Evolutionary conservation across 2,888 invertebrate species (phyloP), one percentile per base, ranked within the genome.

Genomic region (Leptopilina syphax): DNA sequence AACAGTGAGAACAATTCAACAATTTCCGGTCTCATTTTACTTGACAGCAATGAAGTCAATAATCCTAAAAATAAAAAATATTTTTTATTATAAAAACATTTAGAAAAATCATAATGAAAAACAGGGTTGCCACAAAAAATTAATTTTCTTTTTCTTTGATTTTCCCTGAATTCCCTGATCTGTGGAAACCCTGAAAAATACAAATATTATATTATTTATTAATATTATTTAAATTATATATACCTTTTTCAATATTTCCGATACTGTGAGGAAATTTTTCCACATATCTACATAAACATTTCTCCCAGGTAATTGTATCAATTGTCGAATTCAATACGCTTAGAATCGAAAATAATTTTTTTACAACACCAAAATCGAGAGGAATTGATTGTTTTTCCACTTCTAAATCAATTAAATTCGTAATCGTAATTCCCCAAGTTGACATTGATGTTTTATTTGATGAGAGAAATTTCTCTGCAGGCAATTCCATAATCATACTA

Each of bases 181-280:
- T 18, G 18, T 18, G 18, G 18, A 0, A 18, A 18, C 18, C 18
- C 18, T 18, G 18, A 18, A 18, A 18, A 18, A 18, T 18, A 0
- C 18, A 18, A 18, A 18, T 18, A 18, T 18, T 18, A 18, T 18
- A 18, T 18, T 18, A 18, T 18, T 18, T 18, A 18, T 18, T 18
- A 18, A 18, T 18, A 18, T 18, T 18, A 18, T 18, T 18, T 18
- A 18, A 18, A 18, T 18, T 0, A 18, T 94, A 95, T 79, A 94
- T 91, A 79, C 94, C 92, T n/a, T 90, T 90, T 18, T 93, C 90
- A 12, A 96, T 89, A 18, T 90, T 88, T 13, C 90, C 88, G 5
- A 95, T 92, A 85, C 93, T 93, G 86, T 95, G 94, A 63, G 96
- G 95, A 91, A 94, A 95, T 77, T 92, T 92, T 80, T 93, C 89